Percentiles rank a stretch among this genome's conserved stretches.
Conservation (phyloP, 2,888 invertebrate species). For the Tricholauxania praeusta region DNA sequence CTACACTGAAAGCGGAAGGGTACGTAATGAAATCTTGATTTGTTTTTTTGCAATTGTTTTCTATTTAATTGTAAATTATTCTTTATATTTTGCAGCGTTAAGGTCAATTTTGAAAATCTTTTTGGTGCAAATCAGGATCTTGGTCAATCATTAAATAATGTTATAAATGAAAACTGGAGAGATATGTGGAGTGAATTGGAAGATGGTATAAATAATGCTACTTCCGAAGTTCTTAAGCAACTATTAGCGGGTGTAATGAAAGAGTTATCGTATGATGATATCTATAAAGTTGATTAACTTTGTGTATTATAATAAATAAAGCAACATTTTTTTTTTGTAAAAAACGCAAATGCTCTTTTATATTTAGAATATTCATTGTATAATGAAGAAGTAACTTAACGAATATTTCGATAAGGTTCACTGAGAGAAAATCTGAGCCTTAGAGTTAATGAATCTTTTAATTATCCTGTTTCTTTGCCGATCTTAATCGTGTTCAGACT, state of each 20-base stretch:
- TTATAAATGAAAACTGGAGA: slow-evolving; percentile 58
- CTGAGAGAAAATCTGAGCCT: no score
- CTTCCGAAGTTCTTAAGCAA: slow-evolving; percentile 42
- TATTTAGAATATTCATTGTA: no score
- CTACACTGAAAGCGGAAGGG: slow-evolving; percentile 49
- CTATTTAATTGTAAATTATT: neutral
- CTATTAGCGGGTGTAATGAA: slow-evolving; percentile 46
- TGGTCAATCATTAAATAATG: slow-evolving; percentile 51
- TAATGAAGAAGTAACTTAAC: no score
- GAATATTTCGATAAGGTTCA: no score
- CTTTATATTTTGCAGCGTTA: slow-evolving; percentile 47
- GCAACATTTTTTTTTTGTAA: no score
- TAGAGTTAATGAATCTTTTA: no score
- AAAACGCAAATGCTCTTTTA: no score
- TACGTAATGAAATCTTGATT: slow-evolving; percentile 43
- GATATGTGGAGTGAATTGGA: slow-evolving; percentile 57
- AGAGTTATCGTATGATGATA: slow-evolving; percentile 54
- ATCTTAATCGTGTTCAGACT: no score
- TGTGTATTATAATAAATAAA: no score
- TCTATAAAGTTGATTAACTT: slow-evolving; percentile 42
- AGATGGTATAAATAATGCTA: slow-evolving; percentile 51
- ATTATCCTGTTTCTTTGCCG: neutral
- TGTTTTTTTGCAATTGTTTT: neutral
- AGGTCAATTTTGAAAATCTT: slow-evolving; percentile 53
- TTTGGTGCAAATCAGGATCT: slow-evolving; percentile 53